Conservation (phyloP, 1,140 invertebrate genomes). For the Maniola jurtina region DNA sequence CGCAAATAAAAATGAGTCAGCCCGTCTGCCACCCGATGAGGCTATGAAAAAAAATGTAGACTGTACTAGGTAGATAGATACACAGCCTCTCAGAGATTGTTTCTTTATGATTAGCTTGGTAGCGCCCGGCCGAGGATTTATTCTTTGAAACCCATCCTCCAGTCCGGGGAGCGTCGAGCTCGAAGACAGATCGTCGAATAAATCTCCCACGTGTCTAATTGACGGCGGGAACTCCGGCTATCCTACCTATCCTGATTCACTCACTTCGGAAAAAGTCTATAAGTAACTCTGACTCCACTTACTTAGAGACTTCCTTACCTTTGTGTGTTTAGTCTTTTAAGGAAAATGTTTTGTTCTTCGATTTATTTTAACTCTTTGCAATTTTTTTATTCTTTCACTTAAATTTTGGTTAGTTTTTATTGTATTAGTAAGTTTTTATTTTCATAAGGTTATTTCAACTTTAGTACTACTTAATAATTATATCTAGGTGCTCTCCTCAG, state of each 20-base stretch:
- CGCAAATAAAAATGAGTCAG: too few species aligned
- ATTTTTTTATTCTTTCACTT: not conserved
- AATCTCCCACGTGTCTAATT: constrained; percentile 69
- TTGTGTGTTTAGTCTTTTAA: constrained; percentile 15
- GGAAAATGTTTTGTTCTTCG: not conserved
- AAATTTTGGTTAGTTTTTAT: not conserved
- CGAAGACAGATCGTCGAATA: constrained; percentile 65
- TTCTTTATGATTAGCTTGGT: not conserved
- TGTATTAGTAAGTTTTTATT: too few species aligned
- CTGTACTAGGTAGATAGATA: too few species aligned
- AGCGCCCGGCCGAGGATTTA: constrained; percentile 27
- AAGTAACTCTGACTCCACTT: constrained; percentile 22
- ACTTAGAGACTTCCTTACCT: not conserved
- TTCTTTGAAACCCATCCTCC: constrained; percentile 60
- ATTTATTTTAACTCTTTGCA: not conserved
- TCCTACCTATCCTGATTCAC: constrained; percentile 55
- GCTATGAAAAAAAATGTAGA: too few species aligned
- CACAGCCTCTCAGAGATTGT: too few species aligned
- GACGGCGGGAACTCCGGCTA: constrained; percentile 54
- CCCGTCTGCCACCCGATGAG: too few species aligned
- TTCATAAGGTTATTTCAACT: too few species aligned
- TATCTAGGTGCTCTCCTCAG: too few species aligned
- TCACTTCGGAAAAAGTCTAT: constrained; percentile 36
- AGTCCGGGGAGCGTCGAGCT: constrained; percentile 28
- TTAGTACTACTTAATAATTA: too few species aligned